Base-by-base conservation (phyloP, 1,140 invertebrate species). In the Drosophila mauritiana region DNA sequence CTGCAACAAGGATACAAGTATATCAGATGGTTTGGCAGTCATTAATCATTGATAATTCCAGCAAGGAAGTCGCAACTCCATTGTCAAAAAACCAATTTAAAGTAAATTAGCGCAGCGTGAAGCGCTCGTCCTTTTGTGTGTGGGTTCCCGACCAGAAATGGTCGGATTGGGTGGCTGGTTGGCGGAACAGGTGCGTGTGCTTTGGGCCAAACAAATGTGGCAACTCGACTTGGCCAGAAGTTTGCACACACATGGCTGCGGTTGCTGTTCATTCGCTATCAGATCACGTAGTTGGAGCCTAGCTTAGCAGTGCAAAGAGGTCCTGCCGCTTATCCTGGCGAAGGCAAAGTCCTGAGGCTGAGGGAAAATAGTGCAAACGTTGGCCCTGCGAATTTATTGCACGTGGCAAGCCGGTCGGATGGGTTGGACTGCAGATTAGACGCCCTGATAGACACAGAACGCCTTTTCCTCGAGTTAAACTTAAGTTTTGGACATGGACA, bases 371-470 rank as follows among this genome's bases (percentile, higher is more conserved):
- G 83, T 86, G 83, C 83, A 86, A 70, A 86, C 78, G 68, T 67
- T 73, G 75, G 83, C 75, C 83, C 76, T 82, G 55, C 12, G 75
- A 88, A 86, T 86, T 86, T 86, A 88, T 86, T 82, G 83, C 83
- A 86, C 83, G 83, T 86, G 83, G 83, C 55, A 82, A 88, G 59
- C 88, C 78, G 83, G 37, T 86, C 59, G 77, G 78, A 76, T 88
- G 78, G 78, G 40, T 86, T 78, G 75, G 75, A 82, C 78, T 86
- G 83, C 79, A 88, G 83, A 86, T 88, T 86, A 88, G 83, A 88
- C 79, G 65, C 67, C 46, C 83, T 76, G 82, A 86, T 86, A 86
- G 83, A 86, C 82, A 82, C 78, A 85, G 81, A 85, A 86, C 86
- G 83, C 52, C 62, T 81, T 79, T 81, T 78, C 78, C 82, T 79